phyloP scores from a whole-genome alignment of 2,797 vertebrate species.

The Trichosurus vulpecula region DNA sequence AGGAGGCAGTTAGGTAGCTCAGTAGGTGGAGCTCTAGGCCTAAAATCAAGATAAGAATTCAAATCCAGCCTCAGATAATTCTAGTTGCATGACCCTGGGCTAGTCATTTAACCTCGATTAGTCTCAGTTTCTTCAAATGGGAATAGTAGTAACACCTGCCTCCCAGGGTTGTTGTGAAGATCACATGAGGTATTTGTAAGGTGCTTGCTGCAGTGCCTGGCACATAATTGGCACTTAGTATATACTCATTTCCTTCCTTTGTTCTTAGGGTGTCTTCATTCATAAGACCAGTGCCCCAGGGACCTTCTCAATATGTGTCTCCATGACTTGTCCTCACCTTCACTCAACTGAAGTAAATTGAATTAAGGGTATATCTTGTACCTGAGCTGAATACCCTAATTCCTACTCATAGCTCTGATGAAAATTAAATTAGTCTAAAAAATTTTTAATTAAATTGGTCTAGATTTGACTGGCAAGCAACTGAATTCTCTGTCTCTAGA shows the following conservation, averaged over 20 bases:
- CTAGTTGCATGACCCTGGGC: background rate
- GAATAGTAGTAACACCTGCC: background rate
- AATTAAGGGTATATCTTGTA: background rate
- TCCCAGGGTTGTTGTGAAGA: background rate
- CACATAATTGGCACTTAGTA: background rate
- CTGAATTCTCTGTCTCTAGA: background rate
- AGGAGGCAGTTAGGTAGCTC: background rate
- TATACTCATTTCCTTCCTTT: background rate
- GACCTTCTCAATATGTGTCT: background rate
- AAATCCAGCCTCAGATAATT: background rate
- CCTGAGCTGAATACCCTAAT: background rate
- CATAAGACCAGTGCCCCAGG: background rate
- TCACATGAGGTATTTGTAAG: background rate
- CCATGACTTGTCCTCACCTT: background rate
- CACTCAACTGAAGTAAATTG: background rate
- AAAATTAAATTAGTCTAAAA: background rate
- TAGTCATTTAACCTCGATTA: background rate
- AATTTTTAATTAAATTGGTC: conserved; percentile 9
- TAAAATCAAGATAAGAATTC: background rate
- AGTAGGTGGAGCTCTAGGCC: background rate
- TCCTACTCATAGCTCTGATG: background rate
- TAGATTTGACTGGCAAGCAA: background rate
- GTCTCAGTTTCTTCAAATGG: background rate
- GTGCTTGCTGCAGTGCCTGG: background rate
- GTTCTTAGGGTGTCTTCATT: background rate